phyloP scores from a whole-genome alignment of 2,113 vertebrate genomes.

The Neopipo cinnamomea region DNA sequence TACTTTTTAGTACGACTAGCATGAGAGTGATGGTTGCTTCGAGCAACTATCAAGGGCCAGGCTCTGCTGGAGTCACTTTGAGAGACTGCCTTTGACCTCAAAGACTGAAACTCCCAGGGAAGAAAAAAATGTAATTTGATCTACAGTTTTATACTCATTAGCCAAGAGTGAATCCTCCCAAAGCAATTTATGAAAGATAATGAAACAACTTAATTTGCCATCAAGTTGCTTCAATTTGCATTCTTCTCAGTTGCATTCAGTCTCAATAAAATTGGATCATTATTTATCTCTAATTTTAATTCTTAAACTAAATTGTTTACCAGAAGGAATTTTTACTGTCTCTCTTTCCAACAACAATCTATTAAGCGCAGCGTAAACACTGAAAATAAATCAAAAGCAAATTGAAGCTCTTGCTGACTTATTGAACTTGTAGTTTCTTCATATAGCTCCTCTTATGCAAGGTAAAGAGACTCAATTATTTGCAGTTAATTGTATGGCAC shows the following conservation, averaged over 20 bases:
- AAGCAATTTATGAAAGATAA: slow-evolving; percentile 63
- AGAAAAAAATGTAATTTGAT: not conserved
- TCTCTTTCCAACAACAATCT: slow-evolving; percentile 49
- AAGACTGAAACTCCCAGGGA: not conserved
- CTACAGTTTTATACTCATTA: slow-evolving; percentile 39
- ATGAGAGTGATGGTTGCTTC: not conserved
- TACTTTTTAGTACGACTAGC: not conserved
- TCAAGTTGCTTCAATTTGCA: slow-evolving; percentile 47
- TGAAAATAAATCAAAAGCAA: slow-evolving; percentile 67
- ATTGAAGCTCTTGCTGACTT: slow-evolving; percentile 44
- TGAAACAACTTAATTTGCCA: slow-evolving; percentile 57
- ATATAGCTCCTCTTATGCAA: not conserved
- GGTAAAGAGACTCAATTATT: slow-evolving; percentile 17
- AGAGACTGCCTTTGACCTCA: not conserved
- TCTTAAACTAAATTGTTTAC: slow-evolving; percentile 63
- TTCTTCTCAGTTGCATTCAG: slow-evolving; percentile 5
- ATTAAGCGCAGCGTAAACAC: slow-evolving; percentile 45
- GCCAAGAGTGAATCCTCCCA: slow-evolving; percentile 23
- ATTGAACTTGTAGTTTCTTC: slow-evolving; percentile 40
- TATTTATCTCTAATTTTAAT: slow-evolving; percentile 66
- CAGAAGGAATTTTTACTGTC: slow-evolving; percentile 39
- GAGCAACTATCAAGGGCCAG: not conserved
- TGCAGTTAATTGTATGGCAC: not conserved
- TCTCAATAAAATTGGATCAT: slow-evolving; percentile 44
- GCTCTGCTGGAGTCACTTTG: not conserved